These are phyloP conservation scores for Forbesichthys agassizii DNA, from an alignment of 2,113 vertebrate species.

Conservation along the genomic window DNA sequence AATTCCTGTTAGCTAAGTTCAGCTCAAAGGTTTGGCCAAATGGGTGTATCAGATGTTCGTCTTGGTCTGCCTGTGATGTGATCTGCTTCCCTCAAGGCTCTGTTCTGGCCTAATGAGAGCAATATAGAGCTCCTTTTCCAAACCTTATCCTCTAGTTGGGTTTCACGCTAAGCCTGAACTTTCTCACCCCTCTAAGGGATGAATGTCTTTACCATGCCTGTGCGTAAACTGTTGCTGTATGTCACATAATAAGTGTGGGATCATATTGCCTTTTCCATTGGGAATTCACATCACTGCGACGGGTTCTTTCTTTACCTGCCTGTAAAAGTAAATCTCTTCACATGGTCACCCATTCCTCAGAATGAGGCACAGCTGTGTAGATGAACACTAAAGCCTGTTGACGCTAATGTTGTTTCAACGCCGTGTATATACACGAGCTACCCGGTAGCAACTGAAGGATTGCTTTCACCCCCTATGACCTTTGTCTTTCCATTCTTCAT, in stretches of 20 bases:
- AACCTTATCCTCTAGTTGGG: conserved; percentile 46
- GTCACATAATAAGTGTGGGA: conserved; percentile 1
- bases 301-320: not conserved
- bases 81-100: conserved; percentile 50
- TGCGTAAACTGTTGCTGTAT: too few species aligned
- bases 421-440: conserved; percentile 65
- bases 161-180: conserved; percentile 54
- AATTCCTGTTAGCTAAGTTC: conserved; percentile 53
- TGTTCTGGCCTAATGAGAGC: conserved; percentile 51
- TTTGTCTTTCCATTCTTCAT: conserved; percentile 54
- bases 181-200: conserved; percentile 45
- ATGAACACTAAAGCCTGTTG: conserved; percentile 5
- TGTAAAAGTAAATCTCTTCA: not conserved
- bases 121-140: conserved; percentile 39
- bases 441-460: conserved; percentile 66
- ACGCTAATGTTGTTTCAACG: conserved; percentile 68
- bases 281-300: conserved; percentile 8
- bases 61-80: conserved; percentile 49
- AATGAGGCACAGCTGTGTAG: conserved; percentile 45
- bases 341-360: too few species aligned
- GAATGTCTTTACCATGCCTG: conserved; percentile 58
- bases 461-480: conserved; percentile 61
- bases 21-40: conserved; percentile 44
- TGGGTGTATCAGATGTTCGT: conserved; percentile 56
- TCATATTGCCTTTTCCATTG: conserved; percentile 31